Percentiles rank a stretch among this genome's conserved stretches.
Conservation (phyloP, 2,888 invertebrate genomes). For the Colostygia pectinataria region DNA sequence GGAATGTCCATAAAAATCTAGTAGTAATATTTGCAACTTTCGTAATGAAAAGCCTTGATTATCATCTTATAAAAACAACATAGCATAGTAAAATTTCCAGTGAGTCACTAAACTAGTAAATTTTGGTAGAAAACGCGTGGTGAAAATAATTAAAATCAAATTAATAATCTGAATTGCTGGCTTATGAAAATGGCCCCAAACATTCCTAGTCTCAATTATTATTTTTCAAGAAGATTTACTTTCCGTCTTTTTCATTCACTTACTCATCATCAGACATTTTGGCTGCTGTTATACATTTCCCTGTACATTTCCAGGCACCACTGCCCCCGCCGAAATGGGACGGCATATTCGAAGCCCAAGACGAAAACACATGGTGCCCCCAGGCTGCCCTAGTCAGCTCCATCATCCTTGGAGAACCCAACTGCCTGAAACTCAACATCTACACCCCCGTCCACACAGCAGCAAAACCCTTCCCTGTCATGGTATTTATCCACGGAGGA, state of each 20-base stretch:
- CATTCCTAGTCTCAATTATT: too few relatives aligned
- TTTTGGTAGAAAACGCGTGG: too few relatives aligned
- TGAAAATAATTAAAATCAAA: too few relatives aligned
- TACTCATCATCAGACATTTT: too few relatives aligned
- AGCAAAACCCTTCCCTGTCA: constrained; percentile 72
- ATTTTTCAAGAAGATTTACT: too few relatives aligned
- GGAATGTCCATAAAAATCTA: constrained; percentile 2
- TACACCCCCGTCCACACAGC: constrained; percentile 52
- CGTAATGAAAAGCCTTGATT: constrained; percentile 8
- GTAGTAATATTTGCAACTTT: constrained; percentile 1
- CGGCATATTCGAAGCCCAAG: constrained; percentile 64
- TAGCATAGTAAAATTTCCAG: not conserved
- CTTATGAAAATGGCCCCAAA: too few relatives aligned
- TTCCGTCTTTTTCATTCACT: too few relatives aligned
- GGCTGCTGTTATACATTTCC: not conserved
- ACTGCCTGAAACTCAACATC: constrained; percentile 70
- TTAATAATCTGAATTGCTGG: too few relatives aligned
- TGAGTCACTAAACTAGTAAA: too few relatives aligned
- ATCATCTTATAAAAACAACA: not conserved
- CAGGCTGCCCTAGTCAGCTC: constrained; percentile 56
- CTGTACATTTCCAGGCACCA: constrained; percentile 62
- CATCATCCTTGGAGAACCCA: constrained; percentile 49
- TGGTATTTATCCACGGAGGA: constrained; percentile 86
- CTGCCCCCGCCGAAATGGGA: constrained; percentile 67
- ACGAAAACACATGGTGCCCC: constrained; percentile 70